These are phyloP conservation scores for Leptinotarsa peninsularis DNA, from an alignment of 2,888 invertebrate species.

Conservation along the genomic window DNA sequence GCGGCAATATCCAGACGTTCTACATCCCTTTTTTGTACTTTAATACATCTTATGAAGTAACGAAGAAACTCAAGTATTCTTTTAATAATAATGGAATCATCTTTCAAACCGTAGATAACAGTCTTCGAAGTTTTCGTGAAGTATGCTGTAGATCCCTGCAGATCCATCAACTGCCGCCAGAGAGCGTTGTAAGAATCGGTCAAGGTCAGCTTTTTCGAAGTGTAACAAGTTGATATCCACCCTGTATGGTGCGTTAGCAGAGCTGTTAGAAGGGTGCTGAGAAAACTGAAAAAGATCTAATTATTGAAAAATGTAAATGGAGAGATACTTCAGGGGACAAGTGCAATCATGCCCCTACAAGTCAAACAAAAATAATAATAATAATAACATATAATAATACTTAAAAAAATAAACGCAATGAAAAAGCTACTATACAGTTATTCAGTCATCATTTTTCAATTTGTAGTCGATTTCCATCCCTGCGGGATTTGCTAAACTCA, in stretches of 20 bases:
- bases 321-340: not conserved
- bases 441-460: too few relatives aligned
- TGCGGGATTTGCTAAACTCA: not conserved
- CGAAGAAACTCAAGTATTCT: conserved; percentile 83
- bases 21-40: conserved; percentile 27
- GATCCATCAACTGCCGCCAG: conserved; percentile 89
- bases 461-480: too few relatives aligned
- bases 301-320: conserved; percentile 2
- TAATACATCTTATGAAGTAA: conserved; percentile 76
- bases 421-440: too few relatives aligned
- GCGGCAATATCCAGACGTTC: conserved; percentile 23
- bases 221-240: conserved; percentile 85
- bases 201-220: conserved; percentile 54
- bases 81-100: conserved; percentile 73
- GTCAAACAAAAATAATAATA: not conserved
- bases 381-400: not conserved
- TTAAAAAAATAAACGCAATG: not conserved
- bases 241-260: conserved; percentile 91
- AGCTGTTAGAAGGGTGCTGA: conserved; percentile 89
- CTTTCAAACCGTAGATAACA: conserved; percentile 81
- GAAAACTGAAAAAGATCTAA: conserved; percentile 76
- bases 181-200: conserved; percentile 81
- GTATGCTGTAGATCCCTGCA: conserved; percentile 86
- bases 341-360: conserved; percentile 14
- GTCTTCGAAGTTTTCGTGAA: conserved; percentile 84